Evolutionary conservation across 2,888 invertebrate species (phyloP), one percentile per base, ranked within the genome.

Genomic region (Arctia plantaginis): DNA sequence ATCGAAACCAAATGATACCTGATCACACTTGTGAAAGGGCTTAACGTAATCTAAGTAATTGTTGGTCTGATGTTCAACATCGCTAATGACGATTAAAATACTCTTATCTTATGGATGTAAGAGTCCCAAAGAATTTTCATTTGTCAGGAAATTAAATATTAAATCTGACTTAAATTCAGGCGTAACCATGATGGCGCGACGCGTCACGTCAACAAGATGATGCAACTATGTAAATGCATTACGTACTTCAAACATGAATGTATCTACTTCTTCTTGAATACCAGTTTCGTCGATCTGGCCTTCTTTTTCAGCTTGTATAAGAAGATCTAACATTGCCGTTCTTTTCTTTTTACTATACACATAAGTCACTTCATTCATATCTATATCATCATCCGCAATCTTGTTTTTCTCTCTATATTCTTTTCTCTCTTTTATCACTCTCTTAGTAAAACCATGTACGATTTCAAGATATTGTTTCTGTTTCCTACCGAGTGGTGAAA

Each of bases 181-280:
- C 23, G 18, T 65, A 65, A 65, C 18, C 27, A 0, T 65, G 35
- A 35, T 1, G 65, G 18, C 23, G 6, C 13, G 23, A 23, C 65
- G 65, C 39, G 15, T 65, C 7, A 23, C 15, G 20, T 20, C 44
- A 18, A 41, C 13, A 44, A 44, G 44, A 18, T 47, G 7, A 47
- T 47, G 20, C 13, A 27, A 1, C 3, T n/a, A 27, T 20, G 41
- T 27, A 18, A 27, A 47, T 47, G 12, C 20, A 18, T 23, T 51
- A 41, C 79, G 73, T 85, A 95, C 97, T 88, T 96, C 97, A 83
- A 97, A 97, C 96, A 97, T 96, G 76, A 97, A 97, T 0, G 97
- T 97, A 77, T 97, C 96, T 0, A 97, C 96, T 91, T 97, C 97
- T 85, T 97, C 97, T 82, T 96, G 94, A 74, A 97, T 96, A 4